Percentiles rank a stretch among this genome's conserved stretches.
phyloP scores from a whole-genome alignment of 2,888 invertebrate genomes.

The Lissonota sp. region DNA sequence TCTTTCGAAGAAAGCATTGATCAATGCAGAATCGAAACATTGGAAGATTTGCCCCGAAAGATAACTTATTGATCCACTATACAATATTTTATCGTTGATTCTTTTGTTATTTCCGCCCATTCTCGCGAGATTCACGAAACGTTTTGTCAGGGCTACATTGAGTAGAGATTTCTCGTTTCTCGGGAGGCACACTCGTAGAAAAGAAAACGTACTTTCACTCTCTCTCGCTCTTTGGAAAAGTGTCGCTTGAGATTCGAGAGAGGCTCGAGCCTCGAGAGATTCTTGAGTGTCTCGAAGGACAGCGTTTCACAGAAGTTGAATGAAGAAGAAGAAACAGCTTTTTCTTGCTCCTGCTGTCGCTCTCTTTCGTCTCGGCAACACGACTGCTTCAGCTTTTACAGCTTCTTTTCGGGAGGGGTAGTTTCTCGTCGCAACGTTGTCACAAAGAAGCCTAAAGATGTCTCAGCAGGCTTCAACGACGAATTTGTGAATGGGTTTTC shows the following conservation, averaged over 20 bases:
- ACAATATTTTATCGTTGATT: constrained; percentile 1
- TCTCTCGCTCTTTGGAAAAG: constrained; percentile 48
- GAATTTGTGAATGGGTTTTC: constrained; percentile 78
- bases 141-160: constrained; percentile 35
- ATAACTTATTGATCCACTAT: background rate
- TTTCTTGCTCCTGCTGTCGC: constrained; percentile 20
- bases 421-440: constrained; percentile 50
- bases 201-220: constrained; percentile 41
- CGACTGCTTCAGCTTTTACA: constrained; percentile 18
- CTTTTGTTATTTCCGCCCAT: constrained; percentile 42
- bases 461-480: constrained; percentile 44
- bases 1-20: background rate
- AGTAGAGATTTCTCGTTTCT: constrained; percentile 45
- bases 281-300: constrained; percentile 61
- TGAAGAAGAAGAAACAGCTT: constrained; percentile 55
- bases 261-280: constrained; percentile 60
- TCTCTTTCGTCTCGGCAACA: constrained; percentile 42
- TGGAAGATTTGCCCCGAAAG: background rate
- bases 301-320: constrained; percentile 61
- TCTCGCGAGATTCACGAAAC: constrained; percentile 30
- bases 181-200: constrained; percentile 54
- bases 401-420: constrained; percentile 40
- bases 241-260: constrained; percentile 65
- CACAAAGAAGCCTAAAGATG: constrained; percentile 59
- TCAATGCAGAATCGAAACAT: background rate